phyloP scores from a whole-genome alignment of 2,113 vertebrate species.

The Pelodiscus sinensis region DNA sequence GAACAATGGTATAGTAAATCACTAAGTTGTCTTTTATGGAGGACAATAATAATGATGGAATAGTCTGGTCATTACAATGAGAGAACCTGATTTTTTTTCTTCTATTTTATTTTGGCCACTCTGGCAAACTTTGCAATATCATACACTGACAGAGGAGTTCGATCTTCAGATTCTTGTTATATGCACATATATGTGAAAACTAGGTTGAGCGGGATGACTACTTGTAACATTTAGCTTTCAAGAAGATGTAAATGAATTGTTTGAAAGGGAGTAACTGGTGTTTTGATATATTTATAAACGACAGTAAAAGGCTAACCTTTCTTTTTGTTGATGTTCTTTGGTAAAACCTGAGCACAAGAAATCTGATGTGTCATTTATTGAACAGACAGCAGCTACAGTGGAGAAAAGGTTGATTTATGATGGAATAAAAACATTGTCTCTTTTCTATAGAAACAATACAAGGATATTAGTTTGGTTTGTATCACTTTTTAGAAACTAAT shows the following conservation, averaged over 20 bases:
- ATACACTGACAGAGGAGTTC: background rate
- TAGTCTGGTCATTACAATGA: background rate
- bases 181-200: background rate
- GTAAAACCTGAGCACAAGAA: background rate
- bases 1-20: background rate
- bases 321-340: background rate
- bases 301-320: conserved; percentile 5
- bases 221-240: conserved; percentile 1
- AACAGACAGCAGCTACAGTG: background rate
- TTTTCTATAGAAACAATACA: background rate
- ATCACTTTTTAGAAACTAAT: background rate
- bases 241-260: conserved; percentile 4
- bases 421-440: background rate
- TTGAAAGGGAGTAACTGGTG: conserved; percentile 7
- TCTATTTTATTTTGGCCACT: background rate
- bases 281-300: conserved; percentile 1
- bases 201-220: background rate
- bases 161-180: conserved; percentile 1
- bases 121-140: conserved; percentile 45
- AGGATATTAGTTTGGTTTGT: background rate
- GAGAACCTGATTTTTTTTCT: background rate
- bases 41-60: background rate
- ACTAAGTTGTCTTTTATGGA: background rate
- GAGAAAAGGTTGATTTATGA: conserved; percentile 14
- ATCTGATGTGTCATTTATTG: background rate